Conservation (phyloP, 2,888 invertebrate genomes). For the Labia minor region DNA sequence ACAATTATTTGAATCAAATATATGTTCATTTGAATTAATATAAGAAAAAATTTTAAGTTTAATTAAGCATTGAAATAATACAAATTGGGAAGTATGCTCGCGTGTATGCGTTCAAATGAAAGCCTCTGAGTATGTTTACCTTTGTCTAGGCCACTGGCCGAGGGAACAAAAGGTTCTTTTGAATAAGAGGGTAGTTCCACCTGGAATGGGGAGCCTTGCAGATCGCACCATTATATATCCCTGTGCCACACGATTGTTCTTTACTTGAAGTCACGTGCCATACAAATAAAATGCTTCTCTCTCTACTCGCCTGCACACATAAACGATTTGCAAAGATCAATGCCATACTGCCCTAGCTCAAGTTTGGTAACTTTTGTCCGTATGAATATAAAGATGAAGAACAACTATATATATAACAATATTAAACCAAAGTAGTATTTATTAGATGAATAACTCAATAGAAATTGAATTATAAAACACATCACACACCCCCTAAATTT, state of each 20-base stretch:
- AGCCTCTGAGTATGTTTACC: neutral
- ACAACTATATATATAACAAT: no score
- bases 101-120: neutral
- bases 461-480: neutral
- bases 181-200: neutral
- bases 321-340: neutral
- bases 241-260: neutral
- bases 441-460: neutral
- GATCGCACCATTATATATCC: neutral
- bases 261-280: conserved; percentile 1
- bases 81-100: no score
- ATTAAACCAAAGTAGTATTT: no score
- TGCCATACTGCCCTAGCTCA: neutral
- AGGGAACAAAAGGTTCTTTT: neutral
- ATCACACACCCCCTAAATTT: neutral
- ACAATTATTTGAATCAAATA: no score
- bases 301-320: neutral
- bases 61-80: no score
- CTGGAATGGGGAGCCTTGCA: conserved; percentile 7
- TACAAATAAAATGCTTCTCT: conserved; percentile 5
- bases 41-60: no score
- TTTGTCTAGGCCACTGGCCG: neutral
- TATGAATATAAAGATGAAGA: no score
- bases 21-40: no score
- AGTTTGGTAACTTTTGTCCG: neutral